Conservation (phyloP, 2,888 invertebrate species). For the Cheilosia scutellata region DNA sequence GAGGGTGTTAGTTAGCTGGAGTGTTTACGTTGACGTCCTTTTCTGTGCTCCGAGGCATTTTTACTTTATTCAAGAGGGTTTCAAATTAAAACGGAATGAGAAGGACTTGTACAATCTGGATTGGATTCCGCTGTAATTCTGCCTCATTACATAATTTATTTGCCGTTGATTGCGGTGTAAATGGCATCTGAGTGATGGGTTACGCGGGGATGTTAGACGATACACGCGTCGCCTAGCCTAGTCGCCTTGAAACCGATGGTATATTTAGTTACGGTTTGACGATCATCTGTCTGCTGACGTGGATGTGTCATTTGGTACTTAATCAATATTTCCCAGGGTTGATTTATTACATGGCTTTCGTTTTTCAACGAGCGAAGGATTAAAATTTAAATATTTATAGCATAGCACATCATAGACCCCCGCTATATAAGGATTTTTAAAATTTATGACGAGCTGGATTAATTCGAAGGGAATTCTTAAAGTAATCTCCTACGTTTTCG, state of each 20-base stretch:
- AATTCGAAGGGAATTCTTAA: background rate
- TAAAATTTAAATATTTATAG: constrained; percentile 24
- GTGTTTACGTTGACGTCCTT: constrained; percentile 61
- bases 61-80: constrained; percentile 21
- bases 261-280: constrained; percentile 39
- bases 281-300: constrained; percentile 54
- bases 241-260: background rate
- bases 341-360: background rate
- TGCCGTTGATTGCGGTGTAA: constrained; percentile 68
- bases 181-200: constrained; percentile 34
- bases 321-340: constrained; percentile 50
- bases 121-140: constrained; percentile 70
- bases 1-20: constrained; percentile 64
- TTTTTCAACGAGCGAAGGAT: constrained; percentile 11
- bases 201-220: background rate
- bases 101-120: constrained; percentile 51
- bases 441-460: constrained; percentile 20
- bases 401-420: background rate
- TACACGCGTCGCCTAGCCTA: background rate
- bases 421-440: background rate
- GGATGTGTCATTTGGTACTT: constrained; percentile 62
- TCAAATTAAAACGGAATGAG: constrained; percentile 37
- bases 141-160: constrained; percentile 72
- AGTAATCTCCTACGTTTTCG: background rate
- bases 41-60: constrained; percentile 33